phyloP scores from a whole-genome alignment of 2,888 invertebrate species.

The Xanthorhoe designata region DNA sequence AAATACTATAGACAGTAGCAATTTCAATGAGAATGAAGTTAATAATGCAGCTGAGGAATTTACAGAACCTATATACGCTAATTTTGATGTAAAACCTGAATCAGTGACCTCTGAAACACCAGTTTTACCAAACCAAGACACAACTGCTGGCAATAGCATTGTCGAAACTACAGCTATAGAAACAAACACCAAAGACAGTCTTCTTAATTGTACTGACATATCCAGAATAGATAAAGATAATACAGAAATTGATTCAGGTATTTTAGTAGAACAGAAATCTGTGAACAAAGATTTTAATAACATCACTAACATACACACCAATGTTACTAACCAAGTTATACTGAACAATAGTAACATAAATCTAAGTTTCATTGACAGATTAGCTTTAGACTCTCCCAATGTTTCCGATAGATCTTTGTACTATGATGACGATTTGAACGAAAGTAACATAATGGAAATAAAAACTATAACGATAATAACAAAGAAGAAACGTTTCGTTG shows the following conservation, averaged over 20 bases:
- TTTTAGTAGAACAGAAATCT: constrained; percentile 70
- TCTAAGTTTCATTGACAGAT: constrained; percentile 78
- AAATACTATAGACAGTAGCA: constrained; percentile 22
- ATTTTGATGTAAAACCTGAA: constrained; percentile 47
- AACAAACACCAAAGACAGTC: constrained; percentile 25
- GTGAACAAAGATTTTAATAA: constrained; percentile 42
- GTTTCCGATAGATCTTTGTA: constrained; percentile 72
- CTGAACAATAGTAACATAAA: constrained; percentile 72
- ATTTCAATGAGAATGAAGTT: constrained; percentile 18
- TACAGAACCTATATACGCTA: constrained; percentile 67
- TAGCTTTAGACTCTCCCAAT: constrained; percentile 74
- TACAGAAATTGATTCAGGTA: constrained; percentile 58
- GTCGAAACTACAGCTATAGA: constrained; percentile 21
- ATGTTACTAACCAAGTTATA: constrained; percentile 70
- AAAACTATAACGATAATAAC: constrained; percentile 82
- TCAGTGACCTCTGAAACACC: background rate
- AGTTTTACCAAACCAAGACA: background rate
- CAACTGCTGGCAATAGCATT: constrained; percentile 4
- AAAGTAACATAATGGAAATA: constrained; percentile 84
- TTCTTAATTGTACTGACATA: constrained; percentile 43
- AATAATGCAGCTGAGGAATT: constrained; percentile 11
- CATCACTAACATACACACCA: constrained; percentile 61
- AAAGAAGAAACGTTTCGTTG: constrained; percentile 66
- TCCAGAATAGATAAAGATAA: constrained; percentile 49
- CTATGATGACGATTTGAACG: constrained; percentile 80